Evolutionary conservation across 2,797 vertebrate genomes (phyloP), one percentile per base, ranked within the genome.

Genomic region (Crax fasciolata): DNA sequence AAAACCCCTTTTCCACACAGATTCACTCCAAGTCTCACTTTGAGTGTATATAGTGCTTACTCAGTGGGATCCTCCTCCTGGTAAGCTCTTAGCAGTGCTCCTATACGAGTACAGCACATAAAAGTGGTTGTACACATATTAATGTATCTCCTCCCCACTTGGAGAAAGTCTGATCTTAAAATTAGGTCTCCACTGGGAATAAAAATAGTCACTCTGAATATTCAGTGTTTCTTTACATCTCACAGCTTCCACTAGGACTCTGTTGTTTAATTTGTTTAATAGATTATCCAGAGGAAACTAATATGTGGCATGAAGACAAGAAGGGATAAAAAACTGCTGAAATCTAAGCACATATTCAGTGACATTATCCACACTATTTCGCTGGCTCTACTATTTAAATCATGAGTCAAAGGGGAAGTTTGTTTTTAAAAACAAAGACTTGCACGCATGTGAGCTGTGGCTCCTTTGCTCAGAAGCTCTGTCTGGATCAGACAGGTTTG

Each of bases 141-240:
- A 74, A 75, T 85, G 83, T 76, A 86, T 91, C 80, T 84, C 32
- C 70, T 83, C 58, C 9, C 1, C 61, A 65, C 41, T 4, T 58
- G 41, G 75, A 92, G 25, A 72, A 89, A 93, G 46, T 55, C 77
- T 73, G 59, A 89, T 92, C 90, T 93, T 81, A 89, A 92, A 97
- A 88, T 84, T 62, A 91, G 84, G 44, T 89, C 91, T 96, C 92
- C 89, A 58, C 76, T 84, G 68, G 55, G 87, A 93, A 91, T 80
- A 95, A 95, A 96, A 97, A 89, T 75, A 91, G 84, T 59, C 58
- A 20, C 66, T 81, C 89, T 94, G 82, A 96, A 96, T 95, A 96
- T 92, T 96, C 94, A 93, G 54, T 84, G 84, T 95, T 95, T 94
- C 93, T 95, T 95, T 96, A 91, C 85, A 66, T 96, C 87, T 93